phyloP scores from a whole-genome alignment of 2,888 invertebrate species.

The Sialis fuliginosa region DNA sequence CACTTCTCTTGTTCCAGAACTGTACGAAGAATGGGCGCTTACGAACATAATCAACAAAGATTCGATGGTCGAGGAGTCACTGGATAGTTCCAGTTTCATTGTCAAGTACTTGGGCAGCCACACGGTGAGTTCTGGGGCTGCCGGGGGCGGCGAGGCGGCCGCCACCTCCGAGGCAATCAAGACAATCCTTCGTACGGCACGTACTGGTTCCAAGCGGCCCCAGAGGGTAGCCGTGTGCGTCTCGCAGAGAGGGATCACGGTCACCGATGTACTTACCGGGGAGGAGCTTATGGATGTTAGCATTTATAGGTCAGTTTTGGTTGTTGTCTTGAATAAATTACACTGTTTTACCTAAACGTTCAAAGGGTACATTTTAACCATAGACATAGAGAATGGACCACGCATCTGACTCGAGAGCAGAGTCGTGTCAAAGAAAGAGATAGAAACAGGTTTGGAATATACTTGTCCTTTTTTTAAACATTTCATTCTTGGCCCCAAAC shows the following conservation, averaged over 20 bases:
- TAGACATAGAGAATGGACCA: too few species aligned
- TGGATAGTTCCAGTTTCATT: conserved; percentile 31
- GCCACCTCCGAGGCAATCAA: conserved; percentile 70
- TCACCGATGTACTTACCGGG: conserved; percentile 49
- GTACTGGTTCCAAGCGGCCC: conserved; percentile 36
- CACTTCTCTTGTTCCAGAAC: conserved; percentile 29
- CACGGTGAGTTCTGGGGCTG: conserved; percentile 44
- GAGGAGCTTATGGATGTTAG: conserved; percentile 61
- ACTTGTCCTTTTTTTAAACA: too few species aligned
- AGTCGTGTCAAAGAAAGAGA: too few species aligned
- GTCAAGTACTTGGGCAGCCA: conserved; percentile 64
- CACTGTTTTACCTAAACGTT: neutral
- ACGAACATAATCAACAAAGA: conserved; percentile 40
- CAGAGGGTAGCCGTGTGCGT: conserved; percentile 52
- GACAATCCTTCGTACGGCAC: conserved; percentile 49
- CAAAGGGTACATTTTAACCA: neutral
- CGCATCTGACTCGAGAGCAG: too few species aligned
- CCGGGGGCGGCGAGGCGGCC: conserved; percentile 50
- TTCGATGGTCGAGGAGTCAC: conserved; percentile 21
- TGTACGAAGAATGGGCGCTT: conserved; percentile 48
- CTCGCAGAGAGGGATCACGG: conserved; percentile 58
- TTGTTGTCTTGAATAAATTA: neutral
- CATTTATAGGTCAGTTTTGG: conserved; percentile 53
- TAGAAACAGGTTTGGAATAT: too few species aligned
- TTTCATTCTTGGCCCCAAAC: too few species aligned